Evolutionary conservation across 1,140 invertebrate species (phyloP).

Genomic region (Trialeurodes vaporariorum): DNA sequence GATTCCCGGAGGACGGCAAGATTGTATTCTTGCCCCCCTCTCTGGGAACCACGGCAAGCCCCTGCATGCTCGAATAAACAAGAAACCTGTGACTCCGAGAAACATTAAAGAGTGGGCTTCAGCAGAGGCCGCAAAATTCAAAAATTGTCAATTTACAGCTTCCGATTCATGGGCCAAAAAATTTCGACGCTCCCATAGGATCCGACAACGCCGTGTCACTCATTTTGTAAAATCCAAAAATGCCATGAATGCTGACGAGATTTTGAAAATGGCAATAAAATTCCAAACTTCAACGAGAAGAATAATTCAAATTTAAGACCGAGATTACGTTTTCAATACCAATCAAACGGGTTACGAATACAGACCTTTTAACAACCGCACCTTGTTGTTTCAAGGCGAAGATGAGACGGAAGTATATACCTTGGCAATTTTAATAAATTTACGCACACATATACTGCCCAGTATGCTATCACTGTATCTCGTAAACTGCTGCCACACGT

Average conservation of each 20-base stretch:
- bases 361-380: conserved; percentile 5
- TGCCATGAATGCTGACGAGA: conserved; percentile 11
- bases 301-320: conserved; percentile 11
- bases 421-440: conserved; percentile 20
- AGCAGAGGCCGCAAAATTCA: not conserved
- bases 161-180: not conserved
- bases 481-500: conserved; percentile 17
- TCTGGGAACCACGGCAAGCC: too few relatives aligned
- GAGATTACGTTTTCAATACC: conserved; percentile 15
- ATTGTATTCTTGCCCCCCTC: too few relatives aligned
- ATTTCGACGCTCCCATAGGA: not conserved
- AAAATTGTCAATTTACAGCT: not conserved
- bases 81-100: not conserved
- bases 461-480: conserved; percentile 21
- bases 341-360: conserved; percentile 20
- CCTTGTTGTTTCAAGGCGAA: conserved; percentile 9
- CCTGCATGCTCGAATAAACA: not conserved
- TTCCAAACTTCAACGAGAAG: too few relatives aligned
- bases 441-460: conserved; percentile 23
- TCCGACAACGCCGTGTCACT: not conserved
- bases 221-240: not conserved
- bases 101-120: not conserved
- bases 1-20: too few relatives aligned
- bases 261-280: too few relatives aligned
- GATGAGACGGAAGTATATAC: conserved; percentile 11